Evolutionary conservation across 2,113 vertebrate genomes (phyloP), one percentile per base, ranked within the genome.

Genomic region (Phylloscopus trochilus): DNA sequence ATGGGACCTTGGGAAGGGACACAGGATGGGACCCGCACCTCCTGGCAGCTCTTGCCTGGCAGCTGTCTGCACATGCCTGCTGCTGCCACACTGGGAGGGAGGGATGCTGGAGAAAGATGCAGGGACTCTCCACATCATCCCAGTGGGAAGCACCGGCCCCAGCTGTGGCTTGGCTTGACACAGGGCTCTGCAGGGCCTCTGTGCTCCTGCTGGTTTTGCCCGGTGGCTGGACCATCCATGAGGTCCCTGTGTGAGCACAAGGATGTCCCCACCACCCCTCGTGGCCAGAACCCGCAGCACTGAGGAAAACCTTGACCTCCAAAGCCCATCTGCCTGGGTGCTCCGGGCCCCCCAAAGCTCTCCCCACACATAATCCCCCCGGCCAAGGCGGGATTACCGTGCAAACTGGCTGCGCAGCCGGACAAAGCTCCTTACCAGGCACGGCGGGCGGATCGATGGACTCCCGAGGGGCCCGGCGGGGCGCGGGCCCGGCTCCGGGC

Each of bases 391-490:
- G 90, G 85, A 93, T 96, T 85, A 91, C 53, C 0, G 15, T 2
- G 51, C 60, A 13, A 70, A 63, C 8, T 1, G 89, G 49, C 47
- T 23, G 81, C 3, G 15, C 30, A 15, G 73, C 67, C 31, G 9
- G 87, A 51, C 52, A 94, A 94, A 94, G 87, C 89, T 90, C 91
- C 95, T 95, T 86, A 87, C 75, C 88, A 83, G 83, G 83, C 87
- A 12, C 66, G 41, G 24, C 23, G 18, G 47, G 68, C 22, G 4
- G 62, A 18, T 14, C 24, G 24, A 10, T 1, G 41, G 37, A 19
- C 4, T 76, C 62, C 53, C 11, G 3, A 24, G 77, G 85, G 74
- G 59, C 59, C 35, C 4, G 5, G 47, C 0, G 16, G 33, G 81
- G 52, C 7, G 2, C 17, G 1, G 39, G 70, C 60, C 39, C 41